Percentiles rank a stretch among this genome's conserved stretches.
Evolutionary conservation across 2,888 invertebrate genomes (phyloP).

Genomic region (Orgyia antiqua): DNA sequence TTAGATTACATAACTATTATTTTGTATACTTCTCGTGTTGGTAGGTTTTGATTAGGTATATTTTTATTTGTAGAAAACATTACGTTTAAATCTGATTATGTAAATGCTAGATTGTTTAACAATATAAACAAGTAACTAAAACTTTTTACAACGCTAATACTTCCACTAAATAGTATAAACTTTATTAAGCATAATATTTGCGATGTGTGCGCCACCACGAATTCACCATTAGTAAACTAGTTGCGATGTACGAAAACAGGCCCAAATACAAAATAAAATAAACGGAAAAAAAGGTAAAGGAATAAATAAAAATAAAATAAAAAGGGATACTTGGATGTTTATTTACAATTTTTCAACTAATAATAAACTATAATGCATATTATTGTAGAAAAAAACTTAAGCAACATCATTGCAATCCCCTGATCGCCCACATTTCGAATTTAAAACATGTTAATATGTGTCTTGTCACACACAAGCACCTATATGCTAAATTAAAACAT

Average conservation of each 20-base stretch:
- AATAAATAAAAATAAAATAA: conserved; percentile 69
- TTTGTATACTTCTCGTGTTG: too few relatives aligned
- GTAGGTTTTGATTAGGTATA: too few relatives aligned
- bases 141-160: background rate
- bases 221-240: conserved; percentile 27
- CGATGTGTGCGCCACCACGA: background rate
- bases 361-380: conserved; percentile 70
- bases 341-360: conserved; percentile 74
- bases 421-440: conserved; percentile 63
- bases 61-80: too few relatives aligned
- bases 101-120: background rate
- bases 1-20: too few relatives aligned
- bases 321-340: conserved; percentile 75
- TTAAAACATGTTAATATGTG: conserved; percentile 65
- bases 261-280: conserved; percentile 31
- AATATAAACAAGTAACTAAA: background rate
- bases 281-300: conserved; percentile 24
- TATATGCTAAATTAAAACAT: conserved; percentile 59
- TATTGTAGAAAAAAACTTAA: conserved; percentile 62
- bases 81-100: background rate
- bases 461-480: conserved; percentile 55
- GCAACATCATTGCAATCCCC: conserved; percentile 66
- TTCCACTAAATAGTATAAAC: conserved; percentile 15
- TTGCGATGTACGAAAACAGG: conserved; percentile 43
- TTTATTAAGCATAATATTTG: conserved; percentile 5